Evolutionary conservation across 2,113 vertebrate species (phyloP).

Genomic region (Laterallus jamaicensis): DNA sequence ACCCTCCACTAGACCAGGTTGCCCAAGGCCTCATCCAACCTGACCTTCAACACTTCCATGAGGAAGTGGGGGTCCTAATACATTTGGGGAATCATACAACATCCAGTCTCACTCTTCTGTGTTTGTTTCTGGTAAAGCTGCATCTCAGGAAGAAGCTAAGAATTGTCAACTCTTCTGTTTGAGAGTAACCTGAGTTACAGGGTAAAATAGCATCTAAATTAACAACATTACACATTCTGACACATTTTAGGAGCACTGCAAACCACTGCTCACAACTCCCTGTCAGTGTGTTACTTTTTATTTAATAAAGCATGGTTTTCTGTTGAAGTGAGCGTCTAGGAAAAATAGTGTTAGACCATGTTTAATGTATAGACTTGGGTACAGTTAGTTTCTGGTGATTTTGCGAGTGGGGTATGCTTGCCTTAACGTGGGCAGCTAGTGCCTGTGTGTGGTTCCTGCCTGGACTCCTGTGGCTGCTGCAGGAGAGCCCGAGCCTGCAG

Average conservation of each 20-base stretch:
- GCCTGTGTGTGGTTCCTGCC: background rate
- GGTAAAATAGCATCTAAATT: background rate
- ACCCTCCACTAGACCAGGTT: too few species aligned
- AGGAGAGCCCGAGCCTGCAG: background rate
- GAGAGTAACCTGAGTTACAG: background rate
- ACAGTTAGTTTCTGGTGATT: background rate
- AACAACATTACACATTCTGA: background rate
- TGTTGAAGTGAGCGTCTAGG: background rate
- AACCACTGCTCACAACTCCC: background rate
- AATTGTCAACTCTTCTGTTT: background rate
- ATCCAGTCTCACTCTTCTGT: background rate
- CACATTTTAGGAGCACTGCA: background rate
- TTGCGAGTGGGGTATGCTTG: background rate
- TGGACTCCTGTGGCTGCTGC: background rate
- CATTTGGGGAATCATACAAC: rapidly evolving
- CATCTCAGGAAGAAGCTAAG: background rate
- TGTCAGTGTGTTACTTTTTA: background rate
- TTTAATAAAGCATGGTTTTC: background rate
- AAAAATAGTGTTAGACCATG: background rate
- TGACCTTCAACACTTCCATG: too few species aligned
- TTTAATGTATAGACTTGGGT: background rate
- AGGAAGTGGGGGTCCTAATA: background rate
- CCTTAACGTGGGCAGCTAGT: background rate
- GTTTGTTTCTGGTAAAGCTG: background rate
- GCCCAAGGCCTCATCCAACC: too few species aligned